Percentiles rank a stretch among this genome's conserved stretches.
Conservation (phyloP, 2,797 vertebrate genomes). For the Nannoperca australis region DNA sequence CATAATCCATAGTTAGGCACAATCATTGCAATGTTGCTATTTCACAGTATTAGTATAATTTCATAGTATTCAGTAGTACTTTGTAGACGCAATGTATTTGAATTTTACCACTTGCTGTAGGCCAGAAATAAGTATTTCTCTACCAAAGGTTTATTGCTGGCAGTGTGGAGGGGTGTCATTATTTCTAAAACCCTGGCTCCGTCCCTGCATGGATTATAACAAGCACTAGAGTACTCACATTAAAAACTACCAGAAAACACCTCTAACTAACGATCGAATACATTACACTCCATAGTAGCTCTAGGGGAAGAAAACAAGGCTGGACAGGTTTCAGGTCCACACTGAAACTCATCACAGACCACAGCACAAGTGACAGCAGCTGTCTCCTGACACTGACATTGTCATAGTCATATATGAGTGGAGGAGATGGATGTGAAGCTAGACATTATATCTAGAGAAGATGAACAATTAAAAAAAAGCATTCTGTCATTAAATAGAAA, state of each 20-base stretch:
- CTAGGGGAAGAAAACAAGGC: not conserved
- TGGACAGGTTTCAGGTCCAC: slow-evolving; percentile 8
- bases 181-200: not conserved
- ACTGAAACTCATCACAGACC: slow-evolving; percentile 39
- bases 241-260: not conserved
- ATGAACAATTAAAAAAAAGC: not conserved
- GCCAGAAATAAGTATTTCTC: not conserved
- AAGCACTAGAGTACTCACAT: too few species aligned
- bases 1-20: not conserved
- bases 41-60: not conserved
- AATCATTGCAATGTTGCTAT: not conserved
- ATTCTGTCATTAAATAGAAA: slow-evolving; percentile 1
- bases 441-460: not conserved
- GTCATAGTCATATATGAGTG: slow-evolving; percentile 8
- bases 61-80: not conserved
- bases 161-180: not conserved
- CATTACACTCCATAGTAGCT: not conserved
- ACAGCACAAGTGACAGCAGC: slow-evolving; percentile 19
- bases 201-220: not conserved
- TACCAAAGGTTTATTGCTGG: not conserved
- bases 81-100: not conserved
- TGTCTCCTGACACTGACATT: slow-evolving; percentile 33
- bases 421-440: slow-evolving; percentile 17
- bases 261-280: not conserved
- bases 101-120: not conserved